Percentiles rank a stretch among this genome's conserved stretches.
Conservation (phyloP, 2,797 vertebrate genomes). For the Rhynchotus rufescens region DNA sequence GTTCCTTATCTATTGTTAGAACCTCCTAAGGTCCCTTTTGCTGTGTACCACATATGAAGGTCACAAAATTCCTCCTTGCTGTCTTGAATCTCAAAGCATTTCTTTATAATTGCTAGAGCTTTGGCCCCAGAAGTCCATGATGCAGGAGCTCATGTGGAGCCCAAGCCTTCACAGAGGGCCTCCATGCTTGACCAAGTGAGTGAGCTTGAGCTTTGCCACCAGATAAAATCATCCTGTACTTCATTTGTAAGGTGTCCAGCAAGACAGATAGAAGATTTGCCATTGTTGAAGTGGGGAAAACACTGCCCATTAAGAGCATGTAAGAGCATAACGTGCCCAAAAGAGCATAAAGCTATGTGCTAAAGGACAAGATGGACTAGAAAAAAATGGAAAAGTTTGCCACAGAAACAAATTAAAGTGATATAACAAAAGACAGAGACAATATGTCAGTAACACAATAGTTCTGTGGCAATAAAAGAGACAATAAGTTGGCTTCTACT, state of each 20-base stretch:
- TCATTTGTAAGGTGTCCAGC: background rate
- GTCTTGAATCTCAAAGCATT: background rate
- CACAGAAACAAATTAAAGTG: background rate
- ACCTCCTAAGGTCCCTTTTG: background rate
- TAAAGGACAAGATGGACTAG: background rate
- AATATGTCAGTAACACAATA: background rate
- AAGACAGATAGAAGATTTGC: background rate
- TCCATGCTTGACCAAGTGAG: background rate
- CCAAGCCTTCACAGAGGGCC: background rate
- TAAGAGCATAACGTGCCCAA: too few relatives aligned
- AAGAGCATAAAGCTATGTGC: background rate
- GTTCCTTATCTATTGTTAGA: background rate
- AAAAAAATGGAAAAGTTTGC: background rate
- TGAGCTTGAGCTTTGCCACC: background rate
- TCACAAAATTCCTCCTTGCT: background rate
- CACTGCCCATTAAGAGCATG: too few relatives aligned
- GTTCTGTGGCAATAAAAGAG: background rate
- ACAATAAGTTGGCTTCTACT: background rate
- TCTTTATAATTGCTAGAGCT: background rate
- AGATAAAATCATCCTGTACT: background rate
- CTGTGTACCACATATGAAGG: background rate
- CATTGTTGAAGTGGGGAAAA: background rate
- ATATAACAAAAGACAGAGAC: background rate
- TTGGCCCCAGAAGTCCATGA: background rate
- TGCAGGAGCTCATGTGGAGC: background rate